Evolutionary conservation across 92 coral and sea anemone genomes (phyloP), one percentile per base, ranked within the genome.

Genomic region (Palythoa grandis): DNA sequence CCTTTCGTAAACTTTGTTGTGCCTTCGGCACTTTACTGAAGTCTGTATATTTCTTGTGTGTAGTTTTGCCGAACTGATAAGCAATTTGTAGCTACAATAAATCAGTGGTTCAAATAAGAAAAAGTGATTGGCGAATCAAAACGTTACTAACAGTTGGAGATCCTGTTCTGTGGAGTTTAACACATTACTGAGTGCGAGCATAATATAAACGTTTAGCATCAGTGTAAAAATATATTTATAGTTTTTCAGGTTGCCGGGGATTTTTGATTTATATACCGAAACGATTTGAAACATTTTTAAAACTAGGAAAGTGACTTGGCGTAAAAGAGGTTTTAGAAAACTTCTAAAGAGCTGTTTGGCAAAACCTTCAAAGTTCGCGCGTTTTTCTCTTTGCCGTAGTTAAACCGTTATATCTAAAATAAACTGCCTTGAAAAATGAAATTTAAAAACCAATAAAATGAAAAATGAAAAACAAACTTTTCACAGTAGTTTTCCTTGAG

Each of bases 181-280:
- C 50, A 43, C 50, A 43, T 43, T 4, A 43, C 19, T 63, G 22
- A 22, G 29, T 63, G 47, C 19, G 11, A 37, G 74, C 47, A 69
- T 16, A 11, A 10, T 25, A 16, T 69, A 11, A 25, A 5, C 23
- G 1, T 9, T 65, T 22, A 19, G 17, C 20, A 58, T 13, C 13
- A 15, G 79, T 56, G 10, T 25, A 20, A 50, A 52, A 74, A 50
- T 74, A 11, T 52, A 53, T 76, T 63, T 48, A 4, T 76, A 56
- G 82, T 76, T 25, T 35, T 37, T 76, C 11, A 29, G 37, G 66
- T 76, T 53, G 66, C 67, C 48, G 20, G 63, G 82, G 50, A 52
- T 0, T 76, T 76, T 15, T 24, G 50, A 76, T 76, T 76, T 76
- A 14, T 47, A 13, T 76, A 24, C 11, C 6, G n/a, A 38, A 53